Evolutionary conservation across 2,113 vertebrate genomes (phyloP).

Genomic region (Mohoua ochrocephala): DNA sequence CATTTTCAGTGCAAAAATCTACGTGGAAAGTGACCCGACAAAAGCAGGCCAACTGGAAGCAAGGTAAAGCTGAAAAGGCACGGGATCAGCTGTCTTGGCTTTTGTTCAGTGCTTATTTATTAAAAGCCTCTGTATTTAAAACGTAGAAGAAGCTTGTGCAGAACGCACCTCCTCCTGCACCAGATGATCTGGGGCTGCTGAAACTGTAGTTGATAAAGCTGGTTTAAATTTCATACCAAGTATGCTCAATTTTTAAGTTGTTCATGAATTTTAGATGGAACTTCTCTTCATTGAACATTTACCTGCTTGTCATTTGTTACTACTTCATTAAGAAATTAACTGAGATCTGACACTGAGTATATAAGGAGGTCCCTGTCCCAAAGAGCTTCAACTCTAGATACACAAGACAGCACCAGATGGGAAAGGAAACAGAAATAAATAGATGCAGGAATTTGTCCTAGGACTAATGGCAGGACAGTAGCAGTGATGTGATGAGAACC

Average conservation of each 20-base stretch:
- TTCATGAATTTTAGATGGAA: not conserved
- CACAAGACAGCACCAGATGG: not conserved
- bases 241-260: not conserved
- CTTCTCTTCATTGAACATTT: not conserved
- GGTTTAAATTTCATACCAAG: not conserved
- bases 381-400: not conserved
- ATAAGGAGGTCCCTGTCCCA: not conserved
- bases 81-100: not conserved
- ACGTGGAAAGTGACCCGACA: not conserved
- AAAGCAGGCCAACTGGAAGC: not conserved
- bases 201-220: not conserved
- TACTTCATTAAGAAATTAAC: not conserved
- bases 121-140: not conserved
- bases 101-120: not conserved
- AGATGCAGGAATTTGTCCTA: not conserved
- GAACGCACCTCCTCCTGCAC: not conserved
- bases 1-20: not conserved
- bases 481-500: not conserved
- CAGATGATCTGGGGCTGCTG: not conserved
- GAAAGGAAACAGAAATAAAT: not conserved
- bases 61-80: not conserved
- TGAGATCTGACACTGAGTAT: not conserved
- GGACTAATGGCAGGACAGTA: not conserved
- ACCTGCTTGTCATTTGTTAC: not conserved
- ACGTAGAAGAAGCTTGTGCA: not conserved